A percentile compares a stretch with the other conserved stretches of the same genome.
Conservation (phyloP, 2,113 vertebrate genomes). For the Hystrix brachyura region DNA sequence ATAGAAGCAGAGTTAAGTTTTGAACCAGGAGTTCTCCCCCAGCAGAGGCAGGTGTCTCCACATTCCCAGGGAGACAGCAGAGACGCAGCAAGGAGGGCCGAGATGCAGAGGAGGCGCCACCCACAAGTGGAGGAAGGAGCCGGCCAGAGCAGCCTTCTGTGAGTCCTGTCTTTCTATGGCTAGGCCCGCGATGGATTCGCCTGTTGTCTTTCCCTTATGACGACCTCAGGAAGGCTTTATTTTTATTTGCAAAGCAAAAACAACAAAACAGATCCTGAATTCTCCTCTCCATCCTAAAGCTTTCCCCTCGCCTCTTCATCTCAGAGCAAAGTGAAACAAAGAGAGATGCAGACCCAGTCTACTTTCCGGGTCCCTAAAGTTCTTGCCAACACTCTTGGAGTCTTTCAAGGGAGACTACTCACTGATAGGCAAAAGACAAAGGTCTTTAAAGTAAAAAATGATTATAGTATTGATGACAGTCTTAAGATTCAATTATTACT, state of each 20-base stretch:
- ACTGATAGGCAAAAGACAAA: neutral
- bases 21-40: neutral
- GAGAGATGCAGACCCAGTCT: neutral
- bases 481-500: neutral
- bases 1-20: neutral
- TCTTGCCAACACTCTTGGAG: neutral
- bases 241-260: neutral
- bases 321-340: neutral
- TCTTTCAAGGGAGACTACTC: neutral
- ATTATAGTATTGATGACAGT: neutral
- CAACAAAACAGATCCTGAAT: neutral
- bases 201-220: neutral
- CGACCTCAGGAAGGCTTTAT: neutral
- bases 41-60: neutral
- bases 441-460: neutral
- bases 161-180: neutral
- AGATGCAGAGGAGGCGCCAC: neutral
- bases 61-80: neutral
- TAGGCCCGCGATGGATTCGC: neutral
- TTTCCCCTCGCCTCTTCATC: neutral
- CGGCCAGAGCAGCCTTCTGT: neutral
- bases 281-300: neutral
- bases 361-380: neutral
- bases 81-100: neutral
- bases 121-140: neutral